phyloP scores from a whole-genome alignment of 2,888 invertebrate species.

The Ichneumoninae sp. region DNA sequence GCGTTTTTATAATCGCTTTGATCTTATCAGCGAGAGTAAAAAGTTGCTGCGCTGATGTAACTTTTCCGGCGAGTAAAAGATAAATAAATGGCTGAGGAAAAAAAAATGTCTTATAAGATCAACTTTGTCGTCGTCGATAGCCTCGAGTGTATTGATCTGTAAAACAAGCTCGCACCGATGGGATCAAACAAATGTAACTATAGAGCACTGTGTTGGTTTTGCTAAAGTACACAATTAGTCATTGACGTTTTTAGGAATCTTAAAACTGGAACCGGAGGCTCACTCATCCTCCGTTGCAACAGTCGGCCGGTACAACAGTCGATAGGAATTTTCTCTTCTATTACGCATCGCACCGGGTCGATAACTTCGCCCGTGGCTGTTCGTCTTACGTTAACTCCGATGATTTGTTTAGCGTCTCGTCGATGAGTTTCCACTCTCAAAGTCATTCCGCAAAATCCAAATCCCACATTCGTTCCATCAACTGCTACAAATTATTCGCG shows the following conservation, averaged over 20 bases:
- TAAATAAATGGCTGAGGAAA: background rate
- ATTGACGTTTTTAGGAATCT: slow-evolving; percentile 50
- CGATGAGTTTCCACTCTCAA: slow-evolving; percentile 15
- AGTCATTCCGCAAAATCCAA: slow-evolving; percentile 4
- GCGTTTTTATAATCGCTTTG: background rate
- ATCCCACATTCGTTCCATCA: slow-evolving; percentile 8
- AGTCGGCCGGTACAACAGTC: slow-evolving; percentile 38
- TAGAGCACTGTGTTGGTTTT: background rate
- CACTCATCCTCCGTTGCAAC: slow-evolving; percentile 38
- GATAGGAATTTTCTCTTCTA: slow-evolving; percentile 37
- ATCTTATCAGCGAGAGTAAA: background rate
- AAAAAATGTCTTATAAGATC: background rate
- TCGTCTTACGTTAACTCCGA: background rate
- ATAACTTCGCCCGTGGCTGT: slow-evolving; percentile 23
- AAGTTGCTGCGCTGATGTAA: background rate
- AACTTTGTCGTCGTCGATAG: background rate
- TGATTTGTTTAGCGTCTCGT: slow-evolving; percentile 37
- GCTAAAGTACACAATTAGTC: slow-evolving; percentile 56
- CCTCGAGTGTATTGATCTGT: background rate
- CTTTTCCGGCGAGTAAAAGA: background rate
- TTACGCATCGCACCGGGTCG: slow-evolving; percentile 29
- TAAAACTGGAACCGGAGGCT: background rate
- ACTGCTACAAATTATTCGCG: background rate
- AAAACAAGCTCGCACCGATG: background rate
- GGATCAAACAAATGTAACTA: background rate